phyloP scores from a whole-genome alignment of 2,888 invertebrate species.

The Neria commutata region DNA sequence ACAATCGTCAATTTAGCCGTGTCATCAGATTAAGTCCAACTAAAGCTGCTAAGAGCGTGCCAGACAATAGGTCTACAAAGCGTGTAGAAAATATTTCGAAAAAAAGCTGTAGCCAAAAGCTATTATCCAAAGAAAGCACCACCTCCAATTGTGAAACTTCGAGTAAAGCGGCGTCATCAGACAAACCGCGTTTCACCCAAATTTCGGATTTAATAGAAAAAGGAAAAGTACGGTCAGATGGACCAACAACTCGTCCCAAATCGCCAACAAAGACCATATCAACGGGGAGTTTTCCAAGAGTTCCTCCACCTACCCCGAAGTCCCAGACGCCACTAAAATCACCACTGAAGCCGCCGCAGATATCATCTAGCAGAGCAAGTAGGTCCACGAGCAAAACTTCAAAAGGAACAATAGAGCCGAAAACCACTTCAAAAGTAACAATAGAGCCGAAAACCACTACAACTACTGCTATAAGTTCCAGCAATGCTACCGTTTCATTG shows the following conservation, averaged over 20 bases:
- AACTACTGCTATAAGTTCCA: slow-evolving; percentile 16
- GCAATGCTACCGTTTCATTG: slow-evolving; percentile 24
- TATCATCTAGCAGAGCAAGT: slow-evolving; percentile 23
- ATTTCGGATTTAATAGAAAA: slow-evolving; percentile 49
- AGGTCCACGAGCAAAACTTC: not conserved
- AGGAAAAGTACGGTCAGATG: not conserved
- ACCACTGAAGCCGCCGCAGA: slow-evolving; percentile 15
- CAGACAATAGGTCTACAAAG: too few species aligned
- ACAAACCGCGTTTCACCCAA: slow-evolving; percentile 46
- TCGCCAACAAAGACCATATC: slow-evolving; percentile 8
- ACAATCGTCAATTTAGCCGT: slow-evolving; percentile 38
- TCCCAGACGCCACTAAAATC: slow-evolving; percentile 2
- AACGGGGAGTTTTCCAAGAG: not conserved
- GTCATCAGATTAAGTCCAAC: slow-evolving; percentile 23
- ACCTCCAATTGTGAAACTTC: slow-evolving; percentile 16
- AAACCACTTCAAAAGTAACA: not conserved
- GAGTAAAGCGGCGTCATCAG: slow-evolving; percentile 8
- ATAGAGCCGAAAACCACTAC: slow-evolving; percentile 19
- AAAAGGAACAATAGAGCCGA: not conserved
- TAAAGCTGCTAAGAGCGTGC: not conserved
- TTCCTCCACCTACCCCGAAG: slow-evolving; percentile 6
- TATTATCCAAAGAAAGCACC: not conserved
- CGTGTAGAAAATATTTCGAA: not conserved
- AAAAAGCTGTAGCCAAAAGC: slow-evolving; percentile 5
- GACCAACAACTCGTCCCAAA: not conserved